These are phyloP conservation scores for Electrophaes corylata DNA, from an alignment of 2,888 invertebrate species.

Conservation along the genomic window DNA sequence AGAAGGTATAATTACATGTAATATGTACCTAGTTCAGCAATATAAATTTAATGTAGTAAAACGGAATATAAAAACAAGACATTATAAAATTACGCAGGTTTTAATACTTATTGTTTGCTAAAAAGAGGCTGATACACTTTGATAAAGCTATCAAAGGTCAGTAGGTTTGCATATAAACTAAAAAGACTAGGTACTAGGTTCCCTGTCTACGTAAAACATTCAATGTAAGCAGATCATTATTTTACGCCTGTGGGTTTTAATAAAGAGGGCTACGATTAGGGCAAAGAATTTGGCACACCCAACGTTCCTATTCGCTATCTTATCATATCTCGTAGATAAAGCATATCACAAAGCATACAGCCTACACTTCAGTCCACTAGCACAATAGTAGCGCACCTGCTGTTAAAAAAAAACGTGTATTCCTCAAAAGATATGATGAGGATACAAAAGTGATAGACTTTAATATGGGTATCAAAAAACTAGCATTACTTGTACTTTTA, in stretches of 20 bases:
- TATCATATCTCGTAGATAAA: slow-evolving; percentile 79
- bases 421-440: slow-evolving; percentile 58
- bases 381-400: slow-evolving; percentile 71
- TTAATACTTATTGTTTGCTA: neutral
- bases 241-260: slow-evolving; percentile 40
- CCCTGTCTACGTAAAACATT: neutral
- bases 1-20: too few relatives aligned
- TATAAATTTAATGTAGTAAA: too few relatives aligned
- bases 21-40: too few relatives aligned
- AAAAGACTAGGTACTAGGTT: neutral
- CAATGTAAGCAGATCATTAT: slow-evolving; percentile 21
- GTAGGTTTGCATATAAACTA: neutral
- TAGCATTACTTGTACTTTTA: slow-evolving; percentile 63
- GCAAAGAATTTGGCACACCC: slow-evolving; percentile 84
- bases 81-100: too few relatives aligned
- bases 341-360: slow-evolving; percentile 74
- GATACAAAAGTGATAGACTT: slow-evolving; percentile 49
- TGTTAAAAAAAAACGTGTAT: slow-evolving; percentile 49
- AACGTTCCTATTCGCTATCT: slow-evolving; percentile 81
- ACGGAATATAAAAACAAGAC: too few relatives aligned
- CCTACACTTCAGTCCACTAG: slow-evolving; percentile 64
- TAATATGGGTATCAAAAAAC: slow-evolving; percentile 71
- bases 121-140: neutral
- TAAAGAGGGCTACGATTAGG: slow-evolving; percentile 66
- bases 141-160: neutral